phyloP scores from a whole-genome alignment of 1,140 invertebrate genomes.

The Rhopalosiphum maidis region DNA sequence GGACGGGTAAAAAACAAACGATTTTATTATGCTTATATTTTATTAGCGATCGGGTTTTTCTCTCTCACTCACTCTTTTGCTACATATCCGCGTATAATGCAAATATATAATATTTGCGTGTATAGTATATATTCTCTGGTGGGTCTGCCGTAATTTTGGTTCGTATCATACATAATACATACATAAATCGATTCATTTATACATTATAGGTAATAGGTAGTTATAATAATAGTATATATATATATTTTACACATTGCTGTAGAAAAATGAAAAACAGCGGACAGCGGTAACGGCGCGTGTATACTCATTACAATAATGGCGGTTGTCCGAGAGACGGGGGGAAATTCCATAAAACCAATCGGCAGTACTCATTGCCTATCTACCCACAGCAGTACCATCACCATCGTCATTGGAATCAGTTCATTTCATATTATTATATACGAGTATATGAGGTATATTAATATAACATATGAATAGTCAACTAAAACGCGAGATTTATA shows the following conservation, averaged over 20 bases:
- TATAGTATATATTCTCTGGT: not conserved
- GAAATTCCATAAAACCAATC: not conserved
- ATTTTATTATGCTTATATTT: not conserved
- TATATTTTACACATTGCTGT: not conserved
- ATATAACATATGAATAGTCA: not conserved
- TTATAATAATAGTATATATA: not conserved
- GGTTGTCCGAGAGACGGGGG: not conserved
- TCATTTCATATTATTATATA: not conserved
- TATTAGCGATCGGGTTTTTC: not conserved
- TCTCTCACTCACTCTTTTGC: not conserved
- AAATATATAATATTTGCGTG: no score
- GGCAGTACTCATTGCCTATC: not conserved
- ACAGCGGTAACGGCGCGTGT: not conserved
- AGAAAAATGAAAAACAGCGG: not conserved
- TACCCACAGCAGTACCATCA: not conserved
- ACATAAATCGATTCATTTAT: not conserved
- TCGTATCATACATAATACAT: not conserved
- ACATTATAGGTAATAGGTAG: not conserved
- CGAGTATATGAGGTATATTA: not conserved
- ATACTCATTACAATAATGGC: not conserved
- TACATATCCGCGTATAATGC: not conserved
- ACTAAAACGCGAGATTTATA: no score
- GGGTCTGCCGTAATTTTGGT: not conserved
- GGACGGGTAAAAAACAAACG: not conserved
- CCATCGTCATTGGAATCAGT: not conserved